phyloP scores from a whole-genome alignment of 1,140 invertebrate species.

The Diorhabda elongata region DNA sequence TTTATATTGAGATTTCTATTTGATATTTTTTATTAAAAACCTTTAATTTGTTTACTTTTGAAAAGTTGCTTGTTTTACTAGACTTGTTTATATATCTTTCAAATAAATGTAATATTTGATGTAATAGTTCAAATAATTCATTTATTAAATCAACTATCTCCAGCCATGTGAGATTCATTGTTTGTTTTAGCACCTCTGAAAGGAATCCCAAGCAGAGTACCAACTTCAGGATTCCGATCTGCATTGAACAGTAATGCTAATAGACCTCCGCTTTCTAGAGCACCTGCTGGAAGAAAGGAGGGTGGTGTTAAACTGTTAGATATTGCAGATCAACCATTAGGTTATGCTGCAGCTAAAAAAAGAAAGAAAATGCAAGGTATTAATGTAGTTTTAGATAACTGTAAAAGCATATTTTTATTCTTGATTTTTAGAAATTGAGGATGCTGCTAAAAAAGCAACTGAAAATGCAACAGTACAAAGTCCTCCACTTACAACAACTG shows the following conservation, averaged over 20 bases:
- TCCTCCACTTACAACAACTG: constrained; percentile 46
- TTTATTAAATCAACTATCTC: no score
- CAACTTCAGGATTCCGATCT: constrained; percentile 61
- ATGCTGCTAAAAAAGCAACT: constrained; percentile 65
- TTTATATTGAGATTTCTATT: no score
- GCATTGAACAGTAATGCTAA: constrained; percentile 52
- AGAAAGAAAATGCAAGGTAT: constrained; percentile 59
- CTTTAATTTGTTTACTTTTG: no score
- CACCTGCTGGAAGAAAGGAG: constrained; percentile 68
- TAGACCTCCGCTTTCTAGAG: constrained; percentile 49
- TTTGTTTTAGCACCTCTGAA: constrained; percentile 73
- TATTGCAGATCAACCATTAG: constrained; percentile 86
- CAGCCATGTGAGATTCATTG: constrained; percentile 7
- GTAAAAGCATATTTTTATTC: not conserved
- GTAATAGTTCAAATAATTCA: not conserved
- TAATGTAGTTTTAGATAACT: not conserved
- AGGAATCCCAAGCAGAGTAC: constrained; percentile 80
- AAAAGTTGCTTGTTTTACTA: no score
- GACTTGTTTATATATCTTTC: no score
- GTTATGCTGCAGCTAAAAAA: constrained; percentile 56
- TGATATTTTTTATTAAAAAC: no score
- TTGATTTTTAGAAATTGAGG: constrained; percentile 65
- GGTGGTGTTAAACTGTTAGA: constrained; percentile 90
- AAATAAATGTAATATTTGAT: not conserved
- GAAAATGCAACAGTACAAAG: constrained; percentile 53